A percentile compares a stretch with the other conserved stretches of the same genome.
These are phyloP conservation scores for Aphis gossypii DNA, from an alignment of 1,140 invertebrate genomes.

Conservation along the genomic window DNA sequence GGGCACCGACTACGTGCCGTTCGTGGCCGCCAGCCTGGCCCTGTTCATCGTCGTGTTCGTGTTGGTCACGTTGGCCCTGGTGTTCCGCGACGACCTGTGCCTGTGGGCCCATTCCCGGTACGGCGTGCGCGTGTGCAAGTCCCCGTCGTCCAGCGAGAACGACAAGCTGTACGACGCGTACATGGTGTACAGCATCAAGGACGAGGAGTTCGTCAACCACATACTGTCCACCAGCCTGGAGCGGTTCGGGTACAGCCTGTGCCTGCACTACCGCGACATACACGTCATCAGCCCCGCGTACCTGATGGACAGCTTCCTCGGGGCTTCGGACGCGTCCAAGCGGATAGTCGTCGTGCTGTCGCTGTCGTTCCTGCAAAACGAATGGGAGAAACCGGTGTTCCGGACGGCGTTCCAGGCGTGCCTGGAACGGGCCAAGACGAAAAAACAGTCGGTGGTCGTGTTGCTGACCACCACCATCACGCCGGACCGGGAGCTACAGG, in stretches of 20 bases:
- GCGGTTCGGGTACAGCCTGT: constrained; percentile 67
- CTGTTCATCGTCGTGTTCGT: constrained; percentile 79
- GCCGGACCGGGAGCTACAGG: constrained; percentile 84
- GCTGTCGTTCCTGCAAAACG: constrained; percentile 91
- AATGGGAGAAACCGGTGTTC: constrained; percentile 94
- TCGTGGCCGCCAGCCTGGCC: constrained; percentile 76
- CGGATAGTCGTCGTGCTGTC: constrained; percentile 89
- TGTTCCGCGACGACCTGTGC: constrained; percentile 76
- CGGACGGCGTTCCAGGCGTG: constrained; percentile 89
- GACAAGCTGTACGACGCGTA: constrained; percentile 90
- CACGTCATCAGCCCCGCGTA: constrained; percentile 78
- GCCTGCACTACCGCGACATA: constrained; percentile 85
- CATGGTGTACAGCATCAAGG: constrained; percentile 88
- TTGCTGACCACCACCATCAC: constrained; percentile 87
- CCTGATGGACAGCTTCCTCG: constrained; percentile 84
- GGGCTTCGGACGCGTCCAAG: constrained; percentile 87
- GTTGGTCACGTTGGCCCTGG: constrained; percentile 76
- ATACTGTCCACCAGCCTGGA: constrained; percentile 82
- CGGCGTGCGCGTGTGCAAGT: constrained; percentile 83
- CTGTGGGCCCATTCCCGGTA: constrained; percentile 82
- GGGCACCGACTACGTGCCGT: constrained; percentile 73
- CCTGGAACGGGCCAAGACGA: constrained; percentile 66
- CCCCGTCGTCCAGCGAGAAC: constrained; percentile 76
- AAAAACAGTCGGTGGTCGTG: constrained; percentile 79
- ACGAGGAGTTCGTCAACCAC: constrained; percentile 86